Percentiles rank a stretch among this genome's conserved stretches.
Evolutionary conservation across 2,888 invertebrate genomes (phyloP).

Genomic region (Hyles lineata): DNA sequence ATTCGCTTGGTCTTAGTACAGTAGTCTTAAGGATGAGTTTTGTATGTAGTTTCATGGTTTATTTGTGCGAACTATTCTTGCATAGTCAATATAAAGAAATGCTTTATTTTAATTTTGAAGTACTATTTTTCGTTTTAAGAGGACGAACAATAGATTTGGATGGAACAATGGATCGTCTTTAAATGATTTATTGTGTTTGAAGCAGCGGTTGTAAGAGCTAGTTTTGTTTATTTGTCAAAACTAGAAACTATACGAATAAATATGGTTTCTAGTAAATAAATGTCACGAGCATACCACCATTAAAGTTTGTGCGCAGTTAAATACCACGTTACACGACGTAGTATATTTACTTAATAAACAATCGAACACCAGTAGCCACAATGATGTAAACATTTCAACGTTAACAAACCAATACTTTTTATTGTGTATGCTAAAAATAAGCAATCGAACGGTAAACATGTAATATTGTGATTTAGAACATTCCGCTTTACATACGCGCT

Average conservation of each 20-base stretch:
- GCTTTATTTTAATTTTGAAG: conserved; percentile 7
- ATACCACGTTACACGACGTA: not conserved
- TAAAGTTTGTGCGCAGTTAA: not conserved
- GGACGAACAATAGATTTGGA: conserved; percentile 7
- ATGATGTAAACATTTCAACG: conserved; percentile 41
- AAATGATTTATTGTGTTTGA: not conserved
- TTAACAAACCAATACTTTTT: conserved; percentile 36
- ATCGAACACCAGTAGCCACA: conserved; percentile 49
- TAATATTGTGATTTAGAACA: conserved; percentile 42
- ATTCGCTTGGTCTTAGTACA: not conserved
- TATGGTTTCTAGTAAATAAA: too few relatives aligned
- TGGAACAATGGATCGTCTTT: not conserved
- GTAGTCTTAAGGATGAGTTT: conserved; percentile 12
- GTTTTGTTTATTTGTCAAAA: not conserved
- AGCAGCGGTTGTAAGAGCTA: not conserved
- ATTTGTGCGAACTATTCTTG: conserved; percentile 15
- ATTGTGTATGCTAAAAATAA: conserved; percentile 60
- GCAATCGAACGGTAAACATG: conserved; percentile 57
- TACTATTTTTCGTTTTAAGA: not conserved
- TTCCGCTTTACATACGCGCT: conserved; percentile 57
- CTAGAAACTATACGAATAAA: not conserved
- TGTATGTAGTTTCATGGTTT: conserved; percentile 17
- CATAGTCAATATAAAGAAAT: conserved; percentile 13
- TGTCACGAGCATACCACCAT: not conserved
- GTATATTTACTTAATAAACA: conserved; percentile 42